These are phyloP conservation scores for Sus cebifrons DNA, from an alignment of 2,797 vertebrate genomes.

Conservation along the genomic window DNA sequence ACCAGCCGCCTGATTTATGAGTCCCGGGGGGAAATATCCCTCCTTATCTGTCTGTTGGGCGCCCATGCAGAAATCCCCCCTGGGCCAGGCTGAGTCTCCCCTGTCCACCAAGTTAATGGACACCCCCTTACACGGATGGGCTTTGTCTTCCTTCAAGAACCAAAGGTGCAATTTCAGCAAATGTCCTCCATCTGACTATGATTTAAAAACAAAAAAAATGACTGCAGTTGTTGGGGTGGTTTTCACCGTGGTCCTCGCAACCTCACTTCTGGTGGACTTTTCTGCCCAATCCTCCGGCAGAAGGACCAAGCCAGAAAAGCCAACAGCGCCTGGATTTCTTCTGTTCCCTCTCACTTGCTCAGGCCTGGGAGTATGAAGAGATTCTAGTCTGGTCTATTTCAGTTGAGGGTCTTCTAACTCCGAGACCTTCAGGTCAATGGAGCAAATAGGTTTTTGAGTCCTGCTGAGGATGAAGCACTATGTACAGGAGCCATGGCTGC, in stretches of 20 bases:
- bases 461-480: background rate
- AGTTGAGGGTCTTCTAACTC: background rate
- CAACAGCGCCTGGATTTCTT: background rate
- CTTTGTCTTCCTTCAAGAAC: conserved; percentile 22
- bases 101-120: background rate
- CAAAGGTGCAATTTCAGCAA: conserved; percentile 48
- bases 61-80: background rate
- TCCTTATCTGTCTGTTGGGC: background rate
- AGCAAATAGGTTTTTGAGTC: background rate
- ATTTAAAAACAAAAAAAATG: background rate
- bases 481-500: background rate
- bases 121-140: background rate
- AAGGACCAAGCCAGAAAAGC: conserved; percentile 31
- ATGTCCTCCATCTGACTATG: background rate
- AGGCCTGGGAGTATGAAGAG: background rate
- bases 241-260: background rate
- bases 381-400: conserved; percentile 33
- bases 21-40: conserved; percentile 2
- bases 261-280: background rate
- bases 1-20: background rate
- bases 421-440: background rate
- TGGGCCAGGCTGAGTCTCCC: background rate
- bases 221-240: background rate
- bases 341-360: background rate
- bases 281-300: background rate